Conservation (phyloP, 2,113 vertebrate genomes). For the Nannobrachium achirus region DNA sequence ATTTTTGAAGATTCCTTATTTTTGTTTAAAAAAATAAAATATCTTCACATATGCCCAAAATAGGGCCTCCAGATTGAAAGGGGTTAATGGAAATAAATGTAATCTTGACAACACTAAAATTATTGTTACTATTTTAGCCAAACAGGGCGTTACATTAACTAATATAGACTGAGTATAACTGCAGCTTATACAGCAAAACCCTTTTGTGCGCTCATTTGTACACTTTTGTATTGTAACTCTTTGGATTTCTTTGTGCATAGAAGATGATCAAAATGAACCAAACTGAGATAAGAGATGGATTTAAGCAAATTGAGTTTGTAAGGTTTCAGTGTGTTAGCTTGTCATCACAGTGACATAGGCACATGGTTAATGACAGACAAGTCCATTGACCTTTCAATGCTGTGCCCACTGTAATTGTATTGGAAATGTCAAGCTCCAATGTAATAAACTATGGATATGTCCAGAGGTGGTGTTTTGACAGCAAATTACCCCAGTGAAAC, state of each 20-base stretch:
- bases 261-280: neutral
- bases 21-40: too few species aligned
- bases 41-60: too few species aligned
- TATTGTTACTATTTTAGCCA: constrained; percentile 45
- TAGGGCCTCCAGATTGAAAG: too few species aligned
- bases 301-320: constrained; percentile 43
- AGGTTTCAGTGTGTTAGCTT: constrained; percentile 25
- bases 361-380: constrained; percentile 48
- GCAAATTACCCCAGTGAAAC: constrained; percentile 22
- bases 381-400: constrained; percentile 63
- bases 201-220: neutral
- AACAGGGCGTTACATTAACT: constrained; percentile 16
- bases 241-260: neutral
- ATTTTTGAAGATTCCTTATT: too few species aligned
- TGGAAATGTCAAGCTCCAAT: constrained; percentile 57
- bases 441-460: constrained; percentile 43
- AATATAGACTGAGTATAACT: neutral
- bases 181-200: neutral
- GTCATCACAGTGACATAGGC: constrained; percentile 19
- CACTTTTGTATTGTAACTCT: neutral
- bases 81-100: constrained; percentile 55
- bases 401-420: constrained; percentile 49
- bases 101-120: constrained; percentile 45
- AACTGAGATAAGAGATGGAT: constrained; percentile 5
- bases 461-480: constrained; percentile 50